These are phyloP conservation scores for Peribatodes rhomboidaria DNA, from an alignment of 2,888 invertebrate genomes.

Conservation along the genomic window DNA sequence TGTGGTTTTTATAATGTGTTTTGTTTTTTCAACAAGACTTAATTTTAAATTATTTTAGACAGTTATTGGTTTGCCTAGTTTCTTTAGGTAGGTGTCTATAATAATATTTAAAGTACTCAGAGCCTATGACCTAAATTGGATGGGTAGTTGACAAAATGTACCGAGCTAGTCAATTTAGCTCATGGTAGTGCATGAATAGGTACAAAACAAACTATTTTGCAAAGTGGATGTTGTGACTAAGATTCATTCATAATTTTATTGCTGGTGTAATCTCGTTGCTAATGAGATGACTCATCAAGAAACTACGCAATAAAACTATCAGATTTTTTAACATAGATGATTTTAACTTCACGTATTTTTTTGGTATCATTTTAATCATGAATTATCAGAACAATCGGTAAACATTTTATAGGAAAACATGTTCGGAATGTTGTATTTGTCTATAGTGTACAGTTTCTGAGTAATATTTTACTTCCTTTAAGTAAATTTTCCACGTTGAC, in stretches of 20 bases:
- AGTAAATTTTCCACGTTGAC: conserved; percentile 70
- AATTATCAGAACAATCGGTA: conserved; percentile 7
- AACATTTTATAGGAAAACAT: background rate
- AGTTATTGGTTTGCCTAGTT: too few species aligned
- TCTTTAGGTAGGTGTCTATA: too few species aligned
- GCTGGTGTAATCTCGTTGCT: conserved; percentile 16
- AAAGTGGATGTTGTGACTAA: conserved; percentile 3
- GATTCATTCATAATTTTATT: conserved; percentile 15
- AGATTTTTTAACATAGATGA: background rate
- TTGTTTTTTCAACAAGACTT: background rate
- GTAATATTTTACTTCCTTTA: conserved; percentile 25
- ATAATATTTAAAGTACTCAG: too few species aligned
- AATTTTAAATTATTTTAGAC: too few species aligned
- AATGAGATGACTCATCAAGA: conserved; percentile 15
- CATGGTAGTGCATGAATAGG: background rate
- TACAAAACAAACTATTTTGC: background rate
- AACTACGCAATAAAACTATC: conserved; percentile 6
- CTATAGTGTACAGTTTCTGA: conserved; percentile 1
- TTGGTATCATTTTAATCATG: background rate
- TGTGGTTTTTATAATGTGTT: too few species aligned
- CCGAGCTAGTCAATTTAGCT: too few species aligned
- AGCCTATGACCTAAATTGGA: too few species aligned
- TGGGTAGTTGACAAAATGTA: too few species aligned
- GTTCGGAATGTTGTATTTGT: conserved; percentile 14
- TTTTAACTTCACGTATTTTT: background rate